A percentile compares a stretch with the other conserved stretches of the same genome.
phyloP scores from a whole-genome alignment of 2,113 vertebrate genomes.

The Pseudonaja textilis region DNA sequence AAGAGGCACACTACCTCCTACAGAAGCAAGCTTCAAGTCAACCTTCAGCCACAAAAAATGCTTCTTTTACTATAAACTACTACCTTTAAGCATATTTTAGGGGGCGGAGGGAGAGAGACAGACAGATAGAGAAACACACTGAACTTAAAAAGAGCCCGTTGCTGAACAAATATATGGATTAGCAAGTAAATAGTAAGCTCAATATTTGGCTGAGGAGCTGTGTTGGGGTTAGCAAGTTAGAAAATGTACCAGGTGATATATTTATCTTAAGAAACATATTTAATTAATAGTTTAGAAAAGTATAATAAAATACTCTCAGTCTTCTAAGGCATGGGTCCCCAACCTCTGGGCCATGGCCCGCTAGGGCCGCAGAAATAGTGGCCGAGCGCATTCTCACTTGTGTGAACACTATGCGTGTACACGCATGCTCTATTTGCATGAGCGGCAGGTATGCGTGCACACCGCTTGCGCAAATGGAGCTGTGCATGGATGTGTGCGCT shows the following conservation, averaged over 20 bases:
- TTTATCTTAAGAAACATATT: background rate
- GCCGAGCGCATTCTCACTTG: background rate
- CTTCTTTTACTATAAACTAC: background rate
- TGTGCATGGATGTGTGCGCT: too few species aligned
- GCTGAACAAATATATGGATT: background rate
- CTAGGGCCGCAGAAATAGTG: background rate
- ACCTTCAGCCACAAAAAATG: background rate
- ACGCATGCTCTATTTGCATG: background rate
- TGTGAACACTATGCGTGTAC: too few species aligned
- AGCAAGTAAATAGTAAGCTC: background rate
- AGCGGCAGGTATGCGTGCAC: fast-evolving
- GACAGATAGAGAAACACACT: background rate
- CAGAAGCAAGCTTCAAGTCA: background rate
- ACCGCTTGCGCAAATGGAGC: background rate
- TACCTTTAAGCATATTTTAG: background rate
- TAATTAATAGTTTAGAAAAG: background rate
- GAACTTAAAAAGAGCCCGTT: background rate
- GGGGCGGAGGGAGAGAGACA: background rate
- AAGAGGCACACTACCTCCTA: background rate
- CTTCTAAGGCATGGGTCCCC: background rate
- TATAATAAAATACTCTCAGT: background rate
- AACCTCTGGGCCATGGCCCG: background rate
- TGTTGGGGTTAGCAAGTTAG: background rate
- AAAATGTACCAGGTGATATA: background rate
- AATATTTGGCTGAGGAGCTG: background rate